Evolutionary conservation across 2,888 invertebrate species (phyloP).

Genomic region (Epistrophe grossulariae): DNA sequence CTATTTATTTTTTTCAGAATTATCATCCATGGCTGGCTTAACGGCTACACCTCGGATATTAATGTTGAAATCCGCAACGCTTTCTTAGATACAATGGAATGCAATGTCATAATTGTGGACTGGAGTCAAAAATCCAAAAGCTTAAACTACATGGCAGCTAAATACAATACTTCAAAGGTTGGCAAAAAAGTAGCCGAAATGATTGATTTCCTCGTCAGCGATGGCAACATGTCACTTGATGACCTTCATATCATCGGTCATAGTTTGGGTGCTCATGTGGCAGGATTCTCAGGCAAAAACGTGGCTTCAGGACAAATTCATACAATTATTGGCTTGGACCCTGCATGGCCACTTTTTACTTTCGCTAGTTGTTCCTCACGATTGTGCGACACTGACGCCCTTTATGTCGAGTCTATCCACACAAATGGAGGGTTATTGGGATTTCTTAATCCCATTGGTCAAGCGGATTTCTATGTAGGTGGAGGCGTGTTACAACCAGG

Average conservation of each 20-base stretch:
- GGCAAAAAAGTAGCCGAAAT: conserved; percentile 80
- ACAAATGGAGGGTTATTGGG: conserved; percentile 80
- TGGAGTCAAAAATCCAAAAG: conserved; percentile 82
- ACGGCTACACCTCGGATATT: conserved; percentile 83
- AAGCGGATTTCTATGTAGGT: conserved; percentile 85
- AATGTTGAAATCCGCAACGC: conserved; percentile 79
- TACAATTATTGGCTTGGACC: conserved; percentile 85
- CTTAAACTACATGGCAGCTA: neutral
- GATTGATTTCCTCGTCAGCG: conserved; percentile 83
- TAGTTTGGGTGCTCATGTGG: conserved; percentile 86
- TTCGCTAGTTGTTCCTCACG: conserved; percentile 78
- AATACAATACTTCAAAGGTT: conserved; percentile 76
- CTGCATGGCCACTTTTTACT: conserved; percentile 80
- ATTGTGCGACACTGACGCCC: conserved; percentile 79
- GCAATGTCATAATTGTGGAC: conserved; percentile 86
- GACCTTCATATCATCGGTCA: conserved; percentile 85
- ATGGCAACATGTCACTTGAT: conserved; percentile 84
- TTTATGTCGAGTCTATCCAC: conserved; percentile 82
- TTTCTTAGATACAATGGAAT: conserved; percentile 84
- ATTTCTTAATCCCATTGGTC: conserved; percentile 81
- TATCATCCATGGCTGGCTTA: conserved; percentile 84
- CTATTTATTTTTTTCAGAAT: neutral
- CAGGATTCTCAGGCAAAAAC: conserved; percentile 86
- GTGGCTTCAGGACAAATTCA: conserved; percentile 85
- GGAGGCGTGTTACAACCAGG: conserved; percentile 85